Evolutionary conservation across 2,113 vertebrate species (phyloP).

Genomic region (Gallinago paraguaiae): DNA sequence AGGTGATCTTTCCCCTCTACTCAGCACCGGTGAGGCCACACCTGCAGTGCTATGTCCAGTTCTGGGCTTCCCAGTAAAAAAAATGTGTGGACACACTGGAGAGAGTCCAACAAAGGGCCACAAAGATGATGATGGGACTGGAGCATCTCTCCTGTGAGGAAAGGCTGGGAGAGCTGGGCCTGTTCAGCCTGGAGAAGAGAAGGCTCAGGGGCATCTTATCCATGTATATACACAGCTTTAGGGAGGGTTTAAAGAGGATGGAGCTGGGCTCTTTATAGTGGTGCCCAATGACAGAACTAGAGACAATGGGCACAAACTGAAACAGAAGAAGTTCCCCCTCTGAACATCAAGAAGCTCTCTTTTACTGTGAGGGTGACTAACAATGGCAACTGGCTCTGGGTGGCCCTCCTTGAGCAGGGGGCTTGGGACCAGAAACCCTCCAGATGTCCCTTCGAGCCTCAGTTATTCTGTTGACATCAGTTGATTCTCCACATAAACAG

Average conservation of each 20-base stretch:
- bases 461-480: neutral
- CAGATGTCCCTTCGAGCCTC: neutral
- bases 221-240: neutral
- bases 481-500: neutral
- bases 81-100: neutral
- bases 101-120: neutral
- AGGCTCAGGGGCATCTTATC: neutral
- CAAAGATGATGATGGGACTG: neutral
- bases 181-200: neutral
- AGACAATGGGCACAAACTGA: neutral
- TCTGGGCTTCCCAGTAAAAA: neutral
- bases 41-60: neutral
- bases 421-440: neutral
- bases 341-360: neutral
- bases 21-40: neutral
- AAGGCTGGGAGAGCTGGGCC: neutral
- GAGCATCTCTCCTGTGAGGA: neutral
- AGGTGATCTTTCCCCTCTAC: neutral
- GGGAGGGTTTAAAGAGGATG: neutral
- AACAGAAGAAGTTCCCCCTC: neutral
- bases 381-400: neutral
- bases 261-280: neutral
- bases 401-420: neutral
- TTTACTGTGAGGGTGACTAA: neutral
- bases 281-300: neutral